Conservation (phyloP, 2,888 invertebrate genomes). For the Drosophila anomalipes region DNA sequence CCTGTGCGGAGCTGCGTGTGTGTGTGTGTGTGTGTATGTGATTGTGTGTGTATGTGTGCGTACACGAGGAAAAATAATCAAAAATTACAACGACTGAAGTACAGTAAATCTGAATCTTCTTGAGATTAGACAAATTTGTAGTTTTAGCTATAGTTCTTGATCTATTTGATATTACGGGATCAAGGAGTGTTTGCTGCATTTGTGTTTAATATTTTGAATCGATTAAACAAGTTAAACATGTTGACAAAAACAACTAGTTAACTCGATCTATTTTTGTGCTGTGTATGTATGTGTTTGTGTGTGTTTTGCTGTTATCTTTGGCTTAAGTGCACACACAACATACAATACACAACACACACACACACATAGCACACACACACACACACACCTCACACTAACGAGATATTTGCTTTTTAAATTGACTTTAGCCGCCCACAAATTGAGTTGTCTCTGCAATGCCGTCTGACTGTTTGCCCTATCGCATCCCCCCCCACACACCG, state of each 20-base stretch:
- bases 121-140: not conserved
- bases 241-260: not conserved
- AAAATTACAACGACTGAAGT: not conserved
- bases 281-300: conserved; percentile 14
- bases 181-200: not conserved
- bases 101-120: not conserved
- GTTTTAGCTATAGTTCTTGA: not conserved
- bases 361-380: conserved; percentile 18
- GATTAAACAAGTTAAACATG: not conserved
- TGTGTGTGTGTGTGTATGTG: not conserved
- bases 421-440: conserved; percentile 73
- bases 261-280: not conserved
- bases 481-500: not conserved
- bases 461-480: conserved; percentile 12
- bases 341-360: conserved; percentile 15
- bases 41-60: conserved; percentile 1
- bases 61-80: not conserved
- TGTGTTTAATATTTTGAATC: not conserved
- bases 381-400: conserved; percentile 7
- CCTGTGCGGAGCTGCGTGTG: not conserved
- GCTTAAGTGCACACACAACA: conserved; percentile 53
- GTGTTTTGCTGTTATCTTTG: conserved; percentile 40
- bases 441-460: conserved; percentile 57
- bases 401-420: conserved; percentile 76
- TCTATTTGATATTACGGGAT: not conserved